A percentile compares a stretch with the other conserved stretches of the same genome.
phyloP scores from a whole-genome alignment of 2,113 vertebrate genomes.

The Phyllostomus hastatus region DNA sequence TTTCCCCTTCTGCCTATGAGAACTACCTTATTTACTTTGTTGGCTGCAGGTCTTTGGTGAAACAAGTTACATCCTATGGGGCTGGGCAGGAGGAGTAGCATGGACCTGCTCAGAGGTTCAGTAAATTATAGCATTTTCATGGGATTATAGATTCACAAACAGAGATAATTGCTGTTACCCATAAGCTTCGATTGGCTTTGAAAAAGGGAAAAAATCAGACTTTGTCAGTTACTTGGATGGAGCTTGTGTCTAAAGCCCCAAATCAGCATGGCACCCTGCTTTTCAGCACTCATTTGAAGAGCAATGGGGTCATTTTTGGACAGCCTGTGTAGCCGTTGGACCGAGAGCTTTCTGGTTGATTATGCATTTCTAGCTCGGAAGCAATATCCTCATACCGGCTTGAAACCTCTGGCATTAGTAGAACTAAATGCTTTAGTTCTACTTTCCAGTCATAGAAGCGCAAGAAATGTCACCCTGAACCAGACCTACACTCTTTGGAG shows the following conservation, averaged over 20 bases:
- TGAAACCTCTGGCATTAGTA: background rate
- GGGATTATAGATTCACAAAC: constrained; percentile 32
- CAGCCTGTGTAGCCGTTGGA: background rate
- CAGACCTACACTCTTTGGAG: background rate
- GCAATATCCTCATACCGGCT: background rate
- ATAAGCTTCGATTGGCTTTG: background rate
- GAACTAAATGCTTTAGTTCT: constrained; percentile 7
- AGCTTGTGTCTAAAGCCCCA: constrained; percentile 28
- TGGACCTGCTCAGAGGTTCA: background rate
- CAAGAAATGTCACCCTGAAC: background rate
- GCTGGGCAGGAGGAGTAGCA: background rate
- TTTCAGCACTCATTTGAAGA: constrained; percentile 1
- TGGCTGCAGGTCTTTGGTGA: background rate
- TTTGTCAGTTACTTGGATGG: background rate
- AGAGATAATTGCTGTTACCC: constrained; percentile 19
- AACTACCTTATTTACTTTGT: constrained; percentile 6
- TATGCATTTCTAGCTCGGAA: constrained; percentile 41
- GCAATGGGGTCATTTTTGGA: background rate
- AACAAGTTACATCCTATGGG: background rate
- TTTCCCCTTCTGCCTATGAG: background rate
- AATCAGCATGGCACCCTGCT: background rate
- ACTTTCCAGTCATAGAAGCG: background rate
- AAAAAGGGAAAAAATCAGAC: background rate
- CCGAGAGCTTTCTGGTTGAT: constrained; percentile 31
- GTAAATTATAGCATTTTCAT: constrained; percentile 40